phyloP scores from a whole-genome alignment of 2,113 vertebrate genomes.

The Misgurnus anguillicaudatus region DNA sequence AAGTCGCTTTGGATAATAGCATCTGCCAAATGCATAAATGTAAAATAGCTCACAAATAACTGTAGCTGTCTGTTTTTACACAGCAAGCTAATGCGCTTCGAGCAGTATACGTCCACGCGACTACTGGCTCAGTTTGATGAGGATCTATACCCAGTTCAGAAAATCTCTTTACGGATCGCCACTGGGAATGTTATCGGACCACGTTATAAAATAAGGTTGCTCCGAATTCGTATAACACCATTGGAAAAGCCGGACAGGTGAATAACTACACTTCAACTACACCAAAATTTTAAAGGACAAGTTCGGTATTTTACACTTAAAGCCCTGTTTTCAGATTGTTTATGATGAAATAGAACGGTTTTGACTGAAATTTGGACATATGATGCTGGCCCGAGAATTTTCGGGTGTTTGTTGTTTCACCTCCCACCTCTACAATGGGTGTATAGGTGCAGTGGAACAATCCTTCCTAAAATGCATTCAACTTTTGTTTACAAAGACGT shows the following conservation, averaged over 20 bases:
- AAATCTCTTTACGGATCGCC: conserved; percentile 83
- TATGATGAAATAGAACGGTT: too few relatives aligned
- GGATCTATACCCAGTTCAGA: conserved; percentile 79
- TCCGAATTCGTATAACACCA: conserved; percentile 79
- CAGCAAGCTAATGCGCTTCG: conserved; percentile 82
- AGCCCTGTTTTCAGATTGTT: too few relatives aligned
- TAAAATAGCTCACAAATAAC: neutral
- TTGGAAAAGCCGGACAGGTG: conserved; percentile 81
- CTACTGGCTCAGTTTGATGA: conserved; percentile 86
- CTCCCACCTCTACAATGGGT: too few relatives aligned
- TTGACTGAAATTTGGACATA: too few relatives aligned
- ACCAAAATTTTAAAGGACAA: too few relatives aligned
- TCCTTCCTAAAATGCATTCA: too few relatives aligned
- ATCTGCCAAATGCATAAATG: neutral
- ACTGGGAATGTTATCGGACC: conserved; percentile 83
- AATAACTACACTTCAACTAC: conserved; percentile 34
- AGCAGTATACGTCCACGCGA: conserved; percentile 83
- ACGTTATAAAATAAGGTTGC: conserved; percentile 85
- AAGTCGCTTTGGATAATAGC: too few relatives aligned
- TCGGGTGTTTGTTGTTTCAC: too few relatives aligned
- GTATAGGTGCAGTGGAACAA: too few relatives aligned
- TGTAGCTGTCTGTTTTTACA: neutral
- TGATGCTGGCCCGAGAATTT: too few relatives aligned
- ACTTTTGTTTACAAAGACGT: too few relatives aligned
- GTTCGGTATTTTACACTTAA: too few relatives aligned